phyloP scores from a whole-genome alignment of 2,797 vertebrate genomes.

The Pangasius krempfi region DNA sequence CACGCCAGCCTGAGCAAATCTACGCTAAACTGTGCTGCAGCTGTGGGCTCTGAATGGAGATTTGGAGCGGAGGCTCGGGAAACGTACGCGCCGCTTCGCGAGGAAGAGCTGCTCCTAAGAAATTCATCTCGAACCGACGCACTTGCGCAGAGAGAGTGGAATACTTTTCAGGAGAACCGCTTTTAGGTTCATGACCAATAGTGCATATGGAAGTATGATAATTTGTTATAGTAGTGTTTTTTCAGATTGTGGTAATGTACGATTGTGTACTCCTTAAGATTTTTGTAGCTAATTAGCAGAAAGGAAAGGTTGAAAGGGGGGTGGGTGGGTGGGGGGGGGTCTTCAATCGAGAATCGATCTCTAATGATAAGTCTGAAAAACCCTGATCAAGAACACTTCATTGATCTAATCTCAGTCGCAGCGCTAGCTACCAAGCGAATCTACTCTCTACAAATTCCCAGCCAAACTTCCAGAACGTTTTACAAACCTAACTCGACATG shows the following conservation, averaged over 20 bases:
- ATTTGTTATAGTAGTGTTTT: not conserved
- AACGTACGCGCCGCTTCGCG: not conserved
- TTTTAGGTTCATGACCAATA: not conserved
- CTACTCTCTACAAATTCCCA: not conserved
- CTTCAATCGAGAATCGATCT: not conserved
- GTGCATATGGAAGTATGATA: not conserved
- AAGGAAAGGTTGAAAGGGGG: not conserved
- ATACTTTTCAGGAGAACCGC: not conserved
- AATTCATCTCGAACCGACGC: not conserved
- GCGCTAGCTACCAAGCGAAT: not conserved
- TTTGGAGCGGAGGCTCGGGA: not conserved
- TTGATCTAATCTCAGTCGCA: not conserved
- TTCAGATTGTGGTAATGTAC: not conserved
- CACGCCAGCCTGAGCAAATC: slow-evolving; percentile 25
- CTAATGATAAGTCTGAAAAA: not conserved
- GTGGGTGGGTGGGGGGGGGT: no score
- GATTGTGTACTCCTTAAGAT: not conserved
- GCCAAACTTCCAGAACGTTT: not conserved
- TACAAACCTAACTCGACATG: not conserved
- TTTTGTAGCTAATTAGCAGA: not conserved
- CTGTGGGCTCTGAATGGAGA: not conserved
- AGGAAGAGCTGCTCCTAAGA: not conserved
- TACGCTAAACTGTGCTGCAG: slow-evolving; percentile 30
- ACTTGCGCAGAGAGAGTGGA: no score
- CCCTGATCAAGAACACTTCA: not conserved